phyloP scores from a whole-genome alignment of 1,140 invertebrate species.

The Phthorimaea operculella region DNA sequence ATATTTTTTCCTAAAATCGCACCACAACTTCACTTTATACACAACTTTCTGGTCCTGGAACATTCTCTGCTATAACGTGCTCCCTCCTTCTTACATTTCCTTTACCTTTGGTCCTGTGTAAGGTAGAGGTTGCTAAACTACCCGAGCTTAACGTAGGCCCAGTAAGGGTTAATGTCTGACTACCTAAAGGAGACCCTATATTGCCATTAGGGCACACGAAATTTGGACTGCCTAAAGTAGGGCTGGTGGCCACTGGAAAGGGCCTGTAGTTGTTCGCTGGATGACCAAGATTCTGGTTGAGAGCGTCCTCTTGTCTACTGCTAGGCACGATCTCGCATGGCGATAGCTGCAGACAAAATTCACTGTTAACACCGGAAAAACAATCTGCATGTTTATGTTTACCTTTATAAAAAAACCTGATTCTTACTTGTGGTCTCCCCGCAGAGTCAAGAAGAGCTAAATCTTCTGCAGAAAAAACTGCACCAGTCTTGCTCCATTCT shows the following conservation, averaged over 20 bases:
- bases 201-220: constrained; percentile 61
- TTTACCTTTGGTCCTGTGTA: constrained; percentile 56
- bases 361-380: background rate
- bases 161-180: constrained; percentile 44
- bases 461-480: constrained; percentile 57
- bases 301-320: constrained; percentile 49
- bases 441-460: constrained; percentile 50
- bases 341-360: constrained; percentile 35
- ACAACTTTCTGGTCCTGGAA: constrained; percentile 59
- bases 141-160: constrained; percentile 54
- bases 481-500: constrained; percentile 49
- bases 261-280: constrained; percentile 50
- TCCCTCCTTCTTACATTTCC: constrained; percentile 54
- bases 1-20: no score
- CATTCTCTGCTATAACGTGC: constrained; percentile 55
- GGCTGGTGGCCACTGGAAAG: constrained; percentile 50
- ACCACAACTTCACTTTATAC: constrained; percentile 26
- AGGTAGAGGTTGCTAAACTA: constrained; percentile 51
- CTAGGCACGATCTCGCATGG: constrained; percentile 35
- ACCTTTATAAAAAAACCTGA: no score
- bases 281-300: constrained; percentile 50
- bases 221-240: constrained; percentile 60
- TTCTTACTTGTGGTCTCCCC: constrained; percentile 40
- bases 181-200: constrained; percentile 47
- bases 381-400: no score